These are phyloP conservation scores for Plebejus melissa DNA, from an alignment of 2,888 invertebrate species.

Conservation along the genomic window DNA sequence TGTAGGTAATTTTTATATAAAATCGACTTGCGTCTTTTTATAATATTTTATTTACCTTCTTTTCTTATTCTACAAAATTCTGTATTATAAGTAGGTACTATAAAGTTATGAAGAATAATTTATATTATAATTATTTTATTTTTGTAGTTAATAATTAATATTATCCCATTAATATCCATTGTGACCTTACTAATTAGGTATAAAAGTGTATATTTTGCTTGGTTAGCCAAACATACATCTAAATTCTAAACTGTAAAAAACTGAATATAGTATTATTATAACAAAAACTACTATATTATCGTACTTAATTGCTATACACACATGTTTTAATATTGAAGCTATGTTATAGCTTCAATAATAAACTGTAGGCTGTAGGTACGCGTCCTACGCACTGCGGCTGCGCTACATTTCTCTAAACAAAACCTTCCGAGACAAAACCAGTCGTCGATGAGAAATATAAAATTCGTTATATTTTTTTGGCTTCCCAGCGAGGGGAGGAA, in stretches of 20 bases:
- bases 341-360: background rate
- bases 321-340: too few relatives aligned
- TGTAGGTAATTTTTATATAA: background rate
- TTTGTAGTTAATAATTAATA: too few relatives aligned
- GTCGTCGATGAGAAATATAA: slow-evolving; percentile 67
- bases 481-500: slow-evolving; percentile 70
- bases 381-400: slow-evolving; percentile 35
- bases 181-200: too few relatives aligned
- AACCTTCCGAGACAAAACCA: slow-evolving; percentile 73
- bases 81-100: background rate
- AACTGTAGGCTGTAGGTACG: background rate
- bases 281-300: too few relatives aligned
- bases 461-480: slow-evolving; percentile 77
- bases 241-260: too few relatives aligned
- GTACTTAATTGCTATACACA: too few relatives aligned
- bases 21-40: background rate
- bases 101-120: background rate
- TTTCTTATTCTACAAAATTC: background rate
- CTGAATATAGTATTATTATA: too few relatives aligned
- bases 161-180: too few relatives aligned
- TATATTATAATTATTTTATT: too few relatives aligned
- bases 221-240: too few relatives aligned
- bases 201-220: too few relatives aligned
- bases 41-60: background rate
- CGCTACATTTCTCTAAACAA: slow-evolving; percentile 43